A percentile compares a stretch with the other conserved stretches of the same genome.
These are phyloP conservation scores for Agriopis aurantiaria DNA, from an alignment of 2,888 invertebrate species.

Conservation along the genomic window DNA sequence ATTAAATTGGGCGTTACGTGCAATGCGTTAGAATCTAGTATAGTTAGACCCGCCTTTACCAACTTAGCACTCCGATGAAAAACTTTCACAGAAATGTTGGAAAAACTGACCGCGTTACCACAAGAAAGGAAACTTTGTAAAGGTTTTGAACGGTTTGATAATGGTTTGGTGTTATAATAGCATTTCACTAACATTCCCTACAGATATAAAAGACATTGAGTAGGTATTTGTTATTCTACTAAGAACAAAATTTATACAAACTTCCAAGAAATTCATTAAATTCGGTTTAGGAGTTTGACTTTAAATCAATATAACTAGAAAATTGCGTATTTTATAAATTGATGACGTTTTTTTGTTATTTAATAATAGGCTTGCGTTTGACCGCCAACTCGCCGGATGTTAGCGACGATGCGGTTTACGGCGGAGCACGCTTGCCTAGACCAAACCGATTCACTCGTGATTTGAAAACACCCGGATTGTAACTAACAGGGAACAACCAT, in stretches of 20 bases:
- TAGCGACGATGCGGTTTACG: too few relatives aligned
- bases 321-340: too few relatives aligned
- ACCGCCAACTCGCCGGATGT: too few relatives aligned
- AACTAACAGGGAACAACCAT: too few relatives aligned
- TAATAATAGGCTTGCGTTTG: too few relatives aligned
- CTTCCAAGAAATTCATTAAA: neutral
- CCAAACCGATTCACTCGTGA: too few relatives aligned
- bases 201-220: neutral
- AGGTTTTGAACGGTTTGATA: slow-evolving; percentile 3
- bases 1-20: slow-evolving; percentile 27
- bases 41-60: slow-evolving; percentile 19
- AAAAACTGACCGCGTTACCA: slow-evolving; percentile 32
- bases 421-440: too few relatives aligned
- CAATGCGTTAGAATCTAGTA: slow-evolving; percentile 18
- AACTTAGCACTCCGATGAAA: slow-evolving; percentile 24
- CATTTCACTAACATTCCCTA: slow-evolving; percentile 10
- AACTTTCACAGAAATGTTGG: slow-evolving; percentile 28
- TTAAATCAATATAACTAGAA: too few relatives aligned
- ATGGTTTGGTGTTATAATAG: slow-evolving; percentile 3
- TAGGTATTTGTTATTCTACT: neutral
- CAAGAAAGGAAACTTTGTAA: slow-evolving; percentile 24
- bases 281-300: too few relatives aligned
- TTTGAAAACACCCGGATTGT: too few relatives aligned
- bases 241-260: neutral
- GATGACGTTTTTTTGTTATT: too few relatives aligned